Conservation (phyloP, 2,888 invertebrate genomes). For the Apotomis betuletana region DNA sequence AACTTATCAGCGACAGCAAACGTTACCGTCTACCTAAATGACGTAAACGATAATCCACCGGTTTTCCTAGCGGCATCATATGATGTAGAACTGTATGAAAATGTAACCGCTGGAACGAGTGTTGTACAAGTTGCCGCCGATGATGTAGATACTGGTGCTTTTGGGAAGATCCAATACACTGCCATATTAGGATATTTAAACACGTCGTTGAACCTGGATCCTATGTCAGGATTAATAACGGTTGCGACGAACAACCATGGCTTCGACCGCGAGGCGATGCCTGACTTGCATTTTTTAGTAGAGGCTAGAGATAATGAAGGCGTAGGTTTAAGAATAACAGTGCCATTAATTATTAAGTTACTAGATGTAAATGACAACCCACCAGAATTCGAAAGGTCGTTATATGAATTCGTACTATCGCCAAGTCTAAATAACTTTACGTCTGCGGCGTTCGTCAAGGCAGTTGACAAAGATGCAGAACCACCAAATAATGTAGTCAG, state of each 20-base stretch:
- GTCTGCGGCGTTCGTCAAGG: conserved; percentile 90
- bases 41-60: conserved; percentile 95
- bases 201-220: conserved; percentile 90
- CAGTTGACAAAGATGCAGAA: conserved; percentile 92
- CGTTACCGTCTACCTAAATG: conserved; percentile 91
- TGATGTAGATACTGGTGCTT: conserved; percentile 91
- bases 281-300: conserved; percentile 90
- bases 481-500: conserved; percentile 93
- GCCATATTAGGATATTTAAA: conserved; percentile 90
- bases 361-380: conserved; percentile 93
- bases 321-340: conserved; percentile 88
- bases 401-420: conserved; percentile 92
- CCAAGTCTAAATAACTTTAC: conserved; percentile 90
- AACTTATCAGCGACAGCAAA: conserved; percentile 89
- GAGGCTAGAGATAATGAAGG: conserved; percentile 95
- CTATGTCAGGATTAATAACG: conserved; percentile 90
- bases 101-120: conserved; percentile 88
- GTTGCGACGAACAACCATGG: conserved; percentile 89
- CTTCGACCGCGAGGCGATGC: conserved; percentile 92
- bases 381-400: conserved; percentile 90
- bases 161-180: conserved; percentile 91
- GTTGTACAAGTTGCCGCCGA: conserved; percentile 91
- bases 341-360: conserved; percentile 89
- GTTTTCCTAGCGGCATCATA: conserved; percentile 89
- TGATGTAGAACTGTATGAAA: conserved; percentile 90